Evolutionary conservation across 2,888 invertebrate species (phyloP).

Genomic region (Lepidocyrtinus sp.): DNA sequence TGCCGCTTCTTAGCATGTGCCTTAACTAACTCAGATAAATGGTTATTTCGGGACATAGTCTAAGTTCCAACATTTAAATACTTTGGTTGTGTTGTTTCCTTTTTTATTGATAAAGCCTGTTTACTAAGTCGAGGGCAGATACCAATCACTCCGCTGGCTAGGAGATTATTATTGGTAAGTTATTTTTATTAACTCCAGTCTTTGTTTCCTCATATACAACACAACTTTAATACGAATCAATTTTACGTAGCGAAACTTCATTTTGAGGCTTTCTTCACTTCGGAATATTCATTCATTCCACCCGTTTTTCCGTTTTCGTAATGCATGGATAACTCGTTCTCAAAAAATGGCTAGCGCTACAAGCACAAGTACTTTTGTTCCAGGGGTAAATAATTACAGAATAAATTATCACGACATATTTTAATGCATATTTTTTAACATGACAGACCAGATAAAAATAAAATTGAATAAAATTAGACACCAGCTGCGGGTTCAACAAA

Average conservation of each 20-base stretch:
- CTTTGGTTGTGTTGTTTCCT: background rate
- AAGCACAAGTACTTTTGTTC: slow-evolving; percentile 20
- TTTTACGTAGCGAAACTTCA: no score
- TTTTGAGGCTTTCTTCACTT: background rate
- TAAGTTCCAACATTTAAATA: background rate
- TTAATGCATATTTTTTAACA: background rate
- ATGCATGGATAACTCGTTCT: background rate
- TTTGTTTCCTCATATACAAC: background rate
- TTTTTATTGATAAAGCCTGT: background rate
- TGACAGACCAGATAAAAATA: background rate
- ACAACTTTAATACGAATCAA: background rate
- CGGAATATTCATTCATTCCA: background rate
- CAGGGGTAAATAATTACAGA: slow-evolving; percentile 10
- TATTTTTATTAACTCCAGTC: background rate
- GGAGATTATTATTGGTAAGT: background rate
- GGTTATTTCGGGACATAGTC: background rate
- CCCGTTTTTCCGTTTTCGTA: background rate
- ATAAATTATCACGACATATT: background rate
- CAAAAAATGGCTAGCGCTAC: slow-evolving; percentile 33
- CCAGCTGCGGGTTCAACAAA: slow-evolving; percentile 14
- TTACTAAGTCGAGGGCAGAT: background rate
- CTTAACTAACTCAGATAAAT: background rate
- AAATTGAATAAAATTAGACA: background rate
- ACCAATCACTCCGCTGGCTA: background rate
- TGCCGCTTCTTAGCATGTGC: background rate